Conservation (phyloP, 2,797 vertebrate genomes). For the Leucoraja ocellata region DNA sequence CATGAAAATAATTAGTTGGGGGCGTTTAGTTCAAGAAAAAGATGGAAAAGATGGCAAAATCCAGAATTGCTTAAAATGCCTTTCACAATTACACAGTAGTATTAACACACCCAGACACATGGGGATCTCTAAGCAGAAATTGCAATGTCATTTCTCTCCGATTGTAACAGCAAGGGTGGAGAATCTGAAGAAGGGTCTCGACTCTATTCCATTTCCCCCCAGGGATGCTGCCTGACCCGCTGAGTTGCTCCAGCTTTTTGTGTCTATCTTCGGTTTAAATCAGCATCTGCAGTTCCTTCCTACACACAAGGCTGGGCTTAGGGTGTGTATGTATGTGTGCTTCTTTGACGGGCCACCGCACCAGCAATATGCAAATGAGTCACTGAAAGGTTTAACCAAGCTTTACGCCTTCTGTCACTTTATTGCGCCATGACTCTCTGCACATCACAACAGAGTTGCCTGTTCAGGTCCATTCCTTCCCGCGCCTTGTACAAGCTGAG, state of each 20-base stretch:
- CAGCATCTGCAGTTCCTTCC: no score
- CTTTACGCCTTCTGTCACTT: neutral
- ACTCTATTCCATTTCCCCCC: no score
- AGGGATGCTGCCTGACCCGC: no score
- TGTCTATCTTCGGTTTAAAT: no score
- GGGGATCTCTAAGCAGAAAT: neutral
- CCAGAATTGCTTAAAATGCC: neutral
- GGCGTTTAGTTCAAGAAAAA: no score
- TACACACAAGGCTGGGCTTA: no score
- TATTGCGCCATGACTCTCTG: neutral
- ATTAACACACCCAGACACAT: neutral
- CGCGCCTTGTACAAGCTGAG: neutral
- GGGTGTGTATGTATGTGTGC: no score
- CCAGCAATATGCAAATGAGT: neutral
- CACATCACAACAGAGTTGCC: neutral
- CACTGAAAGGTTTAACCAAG: no score
- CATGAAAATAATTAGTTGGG: neutral
- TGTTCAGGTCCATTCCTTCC: no score
- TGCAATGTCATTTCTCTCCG: neutral
- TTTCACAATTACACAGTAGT: neutral
- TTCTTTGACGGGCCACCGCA: neutral
- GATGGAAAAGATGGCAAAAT: neutral
- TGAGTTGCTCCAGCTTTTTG: no score
- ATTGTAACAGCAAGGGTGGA: neutral
- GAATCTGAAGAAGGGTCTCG: no score